These are phyloP conservation scores for Protonibea diacanthus DNA, from an alignment of 2,797 vertebrate genomes.

Conservation along the genomic window DNA sequence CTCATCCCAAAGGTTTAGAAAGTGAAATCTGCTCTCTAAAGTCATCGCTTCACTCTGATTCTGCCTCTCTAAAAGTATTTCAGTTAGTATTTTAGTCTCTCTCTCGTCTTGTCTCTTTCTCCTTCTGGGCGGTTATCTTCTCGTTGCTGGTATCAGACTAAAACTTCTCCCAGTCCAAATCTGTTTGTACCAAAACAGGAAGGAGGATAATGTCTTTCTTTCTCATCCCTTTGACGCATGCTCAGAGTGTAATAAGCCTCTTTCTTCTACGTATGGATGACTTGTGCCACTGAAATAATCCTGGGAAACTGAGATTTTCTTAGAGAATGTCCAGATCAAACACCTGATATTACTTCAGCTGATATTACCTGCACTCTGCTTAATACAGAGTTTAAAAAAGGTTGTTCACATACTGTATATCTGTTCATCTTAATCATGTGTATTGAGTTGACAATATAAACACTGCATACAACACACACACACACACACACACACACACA, in stretches of 20 bases:
- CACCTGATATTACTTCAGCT: neutral
- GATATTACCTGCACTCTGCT: too few relatives aligned
- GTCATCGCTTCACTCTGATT: conserved; percentile 54
- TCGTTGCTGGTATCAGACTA: conserved; percentile 29
- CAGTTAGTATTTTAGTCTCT: neutral
- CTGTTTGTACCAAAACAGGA: conserved; percentile 80
- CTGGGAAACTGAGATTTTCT: neutral
- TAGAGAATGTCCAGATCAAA: neutral
- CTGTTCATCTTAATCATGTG: conserved; percentile 37
- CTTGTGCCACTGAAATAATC: neutral
- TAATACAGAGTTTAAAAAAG: neutral
- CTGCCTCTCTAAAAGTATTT: neutral
- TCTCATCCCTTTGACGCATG: conserved; percentile 1
- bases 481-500: conserved; percentile 15
- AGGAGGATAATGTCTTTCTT: conserved; percentile 38
- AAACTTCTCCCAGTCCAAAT: conserved; percentile 53
- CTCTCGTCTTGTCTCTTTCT: conserved; percentile 26
- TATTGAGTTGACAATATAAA: conserved; percentile 59
- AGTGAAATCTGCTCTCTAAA: conserved; percentile 67
- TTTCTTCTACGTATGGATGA: neutral
- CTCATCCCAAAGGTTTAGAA: conserved; percentile 78
- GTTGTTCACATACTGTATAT: conserved; percentile 15
- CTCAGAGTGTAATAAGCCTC: conserved; percentile 5
- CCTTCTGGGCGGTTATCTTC: conserved; percentile 44
- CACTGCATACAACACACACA: conserved; percentile 9